phyloP scores from a whole-genome alignment of 2,888 invertebrate species.

The Aphrophora alni region DNA sequence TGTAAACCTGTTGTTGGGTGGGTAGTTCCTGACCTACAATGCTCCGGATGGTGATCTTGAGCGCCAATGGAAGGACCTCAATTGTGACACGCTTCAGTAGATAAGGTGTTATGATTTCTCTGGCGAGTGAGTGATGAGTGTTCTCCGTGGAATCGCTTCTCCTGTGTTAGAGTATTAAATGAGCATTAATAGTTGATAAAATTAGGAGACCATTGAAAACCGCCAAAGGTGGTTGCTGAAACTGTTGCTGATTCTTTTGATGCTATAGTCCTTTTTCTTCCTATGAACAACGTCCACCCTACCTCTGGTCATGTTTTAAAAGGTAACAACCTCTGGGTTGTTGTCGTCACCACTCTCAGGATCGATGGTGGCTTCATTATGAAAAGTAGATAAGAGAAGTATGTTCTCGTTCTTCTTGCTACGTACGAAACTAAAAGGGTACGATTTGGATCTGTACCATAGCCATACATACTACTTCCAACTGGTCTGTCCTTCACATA shows the following conservation, averaged over 20 bases:
- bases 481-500: neutral
- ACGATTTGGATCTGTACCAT: neutral
- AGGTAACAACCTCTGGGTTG: conserved; percentile 23
- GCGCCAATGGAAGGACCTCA: too few relatives aligned
- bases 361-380: conserved; percentile 20
- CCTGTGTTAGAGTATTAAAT: conserved; percentile 19
- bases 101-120: too few relatives aligned
- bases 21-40: neutral
- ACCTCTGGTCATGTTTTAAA: conserved; percentile 20
- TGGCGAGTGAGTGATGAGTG: neutral
- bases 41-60: too few relatives aligned
- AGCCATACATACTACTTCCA: neutral
- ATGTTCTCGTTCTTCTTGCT: neutral
- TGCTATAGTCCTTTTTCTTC: conserved; percentile 17
- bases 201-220: conserved; percentile 14
- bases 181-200: conserved; percentile 13
- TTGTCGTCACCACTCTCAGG: neutral
- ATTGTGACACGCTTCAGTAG: neutral
- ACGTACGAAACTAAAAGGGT: neutral
- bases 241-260: conserved; percentile 23
- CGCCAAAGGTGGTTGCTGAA: conserved; percentile 9
- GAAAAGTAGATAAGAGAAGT: neutral
- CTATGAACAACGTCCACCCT: conserved; percentile 22
- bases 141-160: conserved; percentile 9
- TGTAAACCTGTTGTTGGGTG: too few relatives aligned